Evolutionary conservation across 2,113 vertebrate species (phyloP).

Genomic region (Rhombomys opimus): DNA sequence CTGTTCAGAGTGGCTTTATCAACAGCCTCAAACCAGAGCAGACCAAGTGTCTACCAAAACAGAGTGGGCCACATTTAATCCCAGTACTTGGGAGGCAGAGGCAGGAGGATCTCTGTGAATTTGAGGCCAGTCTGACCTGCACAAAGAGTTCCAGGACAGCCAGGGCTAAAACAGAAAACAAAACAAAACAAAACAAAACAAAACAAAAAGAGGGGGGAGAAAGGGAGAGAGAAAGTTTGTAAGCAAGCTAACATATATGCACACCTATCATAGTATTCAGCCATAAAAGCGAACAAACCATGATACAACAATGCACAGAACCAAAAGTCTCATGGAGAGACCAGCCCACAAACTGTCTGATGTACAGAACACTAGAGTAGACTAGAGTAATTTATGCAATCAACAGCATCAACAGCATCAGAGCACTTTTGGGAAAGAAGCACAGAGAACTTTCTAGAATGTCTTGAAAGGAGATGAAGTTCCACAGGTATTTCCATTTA

Average conservation of each 20-base stretch:
- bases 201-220: neutral
- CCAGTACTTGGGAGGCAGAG: neutral
- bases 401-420: neutral
- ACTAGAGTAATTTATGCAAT: neutral
- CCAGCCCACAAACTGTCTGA: neutral
- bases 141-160: neutral
- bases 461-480: neutral
- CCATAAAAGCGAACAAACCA: neutral
- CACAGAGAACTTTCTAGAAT: neutral
- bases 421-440: neutral
- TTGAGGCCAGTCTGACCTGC: neutral
- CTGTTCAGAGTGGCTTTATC: neutral
- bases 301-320: neutral
- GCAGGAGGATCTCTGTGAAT: neutral
- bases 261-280: neutral
- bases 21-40: neutral
- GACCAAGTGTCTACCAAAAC: neutral
- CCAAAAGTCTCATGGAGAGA: neutral
- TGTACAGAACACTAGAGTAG: neutral
- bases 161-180: neutral
- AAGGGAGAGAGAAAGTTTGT: neutral
- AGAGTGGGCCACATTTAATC: neutral
- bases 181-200: neutral
- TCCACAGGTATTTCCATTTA: neutral
- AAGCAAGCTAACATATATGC: neutral